phyloP scores from a whole-genome alignment of 2,888 invertebrate genomes.

The Gastrophysa polygoni region DNA sequence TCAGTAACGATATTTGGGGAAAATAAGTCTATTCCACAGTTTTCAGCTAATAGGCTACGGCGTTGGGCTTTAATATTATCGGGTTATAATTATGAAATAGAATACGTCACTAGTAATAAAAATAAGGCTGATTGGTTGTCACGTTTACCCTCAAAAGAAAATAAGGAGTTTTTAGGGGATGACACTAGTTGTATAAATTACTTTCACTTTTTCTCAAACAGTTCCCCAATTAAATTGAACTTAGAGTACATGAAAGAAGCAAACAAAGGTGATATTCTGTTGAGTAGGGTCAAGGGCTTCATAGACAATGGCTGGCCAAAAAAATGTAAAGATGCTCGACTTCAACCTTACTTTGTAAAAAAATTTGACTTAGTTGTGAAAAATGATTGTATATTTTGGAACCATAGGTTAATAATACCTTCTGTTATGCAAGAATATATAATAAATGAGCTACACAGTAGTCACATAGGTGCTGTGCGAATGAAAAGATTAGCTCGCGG shows the following conservation, averaged over 20 bases:
- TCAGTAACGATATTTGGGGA: constrained; percentile 44
- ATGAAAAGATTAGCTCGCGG: constrained; percentile 22
- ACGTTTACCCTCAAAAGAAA: constrained; percentile 5
- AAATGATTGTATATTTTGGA: too few species aligned
- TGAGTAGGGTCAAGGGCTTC: too few species aligned
- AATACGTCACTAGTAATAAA: constrained; percentile 28
- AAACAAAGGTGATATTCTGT: not conserved
- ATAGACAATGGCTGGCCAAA: not conserved
- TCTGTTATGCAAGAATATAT: constrained; percentile 1
- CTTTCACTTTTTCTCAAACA: not conserved
- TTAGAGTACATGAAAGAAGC: not conserved
- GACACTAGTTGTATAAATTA: too few species aligned
- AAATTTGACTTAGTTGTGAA: constrained; percentile 13
- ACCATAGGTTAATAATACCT: constrained; percentile 23
- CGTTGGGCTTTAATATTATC: too few species aligned
- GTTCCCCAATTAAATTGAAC: not conserved
- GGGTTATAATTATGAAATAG: too few species aligned
- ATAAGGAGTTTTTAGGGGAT: not conserved
- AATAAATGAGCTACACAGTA: too few species aligned
- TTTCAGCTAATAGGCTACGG: too few species aligned
- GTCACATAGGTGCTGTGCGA: too few species aligned
- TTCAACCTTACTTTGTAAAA: not conserved
- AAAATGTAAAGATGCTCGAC: not conserved
- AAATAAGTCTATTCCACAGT: constrained; percentile 44
- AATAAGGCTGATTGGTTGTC: constrained; percentile 41